These are phyloP conservation scores for Eidolon dupreanum DNA, from an alignment of 2,797 vertebrate species.

Conservation along the genomic window DNA sequence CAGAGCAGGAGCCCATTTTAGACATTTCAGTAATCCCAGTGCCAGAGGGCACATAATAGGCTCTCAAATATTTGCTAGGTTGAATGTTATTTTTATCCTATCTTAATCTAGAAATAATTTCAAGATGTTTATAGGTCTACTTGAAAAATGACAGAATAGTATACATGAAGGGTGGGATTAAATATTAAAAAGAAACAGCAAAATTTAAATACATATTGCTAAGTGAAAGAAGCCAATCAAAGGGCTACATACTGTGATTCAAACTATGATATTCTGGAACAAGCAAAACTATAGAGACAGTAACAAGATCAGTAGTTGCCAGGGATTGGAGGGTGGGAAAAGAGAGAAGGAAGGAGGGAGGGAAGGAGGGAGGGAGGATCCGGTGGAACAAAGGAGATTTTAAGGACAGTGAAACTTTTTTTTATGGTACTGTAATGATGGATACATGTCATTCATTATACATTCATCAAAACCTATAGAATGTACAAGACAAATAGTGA, in stretches of 20 bases:
- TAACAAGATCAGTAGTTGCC: neutral
- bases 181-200: neutral
- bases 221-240: neutral
- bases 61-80: neutral
- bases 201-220: neutral
- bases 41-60: neutral
- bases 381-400: neutral
- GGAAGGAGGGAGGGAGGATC: neutral
- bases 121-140: neutral
- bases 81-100: constrained; percentile 7
- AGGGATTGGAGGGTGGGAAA: neutral
- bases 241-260: neutral
- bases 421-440: neutral
- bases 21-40: neutral
- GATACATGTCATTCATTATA: neutral
- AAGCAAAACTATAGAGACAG: neutral
- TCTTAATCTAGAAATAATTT: neutral
- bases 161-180: neutral
- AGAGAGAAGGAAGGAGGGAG: too few relatives aligned
- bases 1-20: neutral
- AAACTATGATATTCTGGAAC: neutral
- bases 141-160: neutral
- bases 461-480: neutral
- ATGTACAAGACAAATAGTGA: neutral
- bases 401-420: neutral